Conservation (phyloP, 2,113 vertebrate species). For the Mugil cephalus region DNA sequence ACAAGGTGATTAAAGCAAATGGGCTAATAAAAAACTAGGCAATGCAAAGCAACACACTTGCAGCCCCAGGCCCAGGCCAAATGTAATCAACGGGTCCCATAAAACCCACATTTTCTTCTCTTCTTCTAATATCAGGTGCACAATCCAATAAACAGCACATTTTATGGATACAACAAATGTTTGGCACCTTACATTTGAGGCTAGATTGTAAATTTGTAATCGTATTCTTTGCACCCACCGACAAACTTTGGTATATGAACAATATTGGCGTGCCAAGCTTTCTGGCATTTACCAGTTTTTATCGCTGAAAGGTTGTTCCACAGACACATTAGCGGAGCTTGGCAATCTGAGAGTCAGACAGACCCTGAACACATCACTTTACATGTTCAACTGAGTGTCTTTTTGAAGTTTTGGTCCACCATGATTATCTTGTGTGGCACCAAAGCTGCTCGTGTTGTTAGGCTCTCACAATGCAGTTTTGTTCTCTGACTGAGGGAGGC, state of each 20-base stretch:
- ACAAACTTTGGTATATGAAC: constrained; percentile 40
- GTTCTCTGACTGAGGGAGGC: constrained; percentile 62
- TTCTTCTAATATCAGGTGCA: constrained; percentile 74
- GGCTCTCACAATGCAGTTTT: constrained; percentile 65
- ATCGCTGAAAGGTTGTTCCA: constrained; percentile 25
- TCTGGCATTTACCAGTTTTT: constrained; percentile 71
- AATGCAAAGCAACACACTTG: constrained; percentile 61
- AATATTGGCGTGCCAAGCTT: constrained; percentile 44
- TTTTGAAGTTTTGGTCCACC: constrained; percentile 45
- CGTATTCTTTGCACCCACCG: constrained; percentile 42
- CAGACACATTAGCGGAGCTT: constrained; percentile 28
- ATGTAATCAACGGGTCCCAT: constrained; percentile 79
- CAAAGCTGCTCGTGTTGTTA: constrained; percentile 39
- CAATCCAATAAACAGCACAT: constrained; percentile 56
- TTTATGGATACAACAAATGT: constrained; percentile 76
- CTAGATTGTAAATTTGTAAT: constrained; percentile 71
- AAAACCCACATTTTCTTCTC: constrained; percentile 75
- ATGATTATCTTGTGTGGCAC: constrained; percentile 65
- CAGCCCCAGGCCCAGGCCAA: constrained; percentile 66
- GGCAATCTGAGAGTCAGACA: constrained; percentile 38
- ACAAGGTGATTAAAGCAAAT: constrained; percentile 82
- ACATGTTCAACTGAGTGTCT: constrained; percentile 29
- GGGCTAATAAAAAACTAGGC: constrained; percentile 75
- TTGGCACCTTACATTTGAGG: constrained; percentile 46
- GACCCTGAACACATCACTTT: constrained; percentile 47